Evolutionary conservation across 2,888 invertebrate genomes (phyloP), one percentile per base, ranked within the genome.

Genomic region (Oligia latruncula): DNA sequence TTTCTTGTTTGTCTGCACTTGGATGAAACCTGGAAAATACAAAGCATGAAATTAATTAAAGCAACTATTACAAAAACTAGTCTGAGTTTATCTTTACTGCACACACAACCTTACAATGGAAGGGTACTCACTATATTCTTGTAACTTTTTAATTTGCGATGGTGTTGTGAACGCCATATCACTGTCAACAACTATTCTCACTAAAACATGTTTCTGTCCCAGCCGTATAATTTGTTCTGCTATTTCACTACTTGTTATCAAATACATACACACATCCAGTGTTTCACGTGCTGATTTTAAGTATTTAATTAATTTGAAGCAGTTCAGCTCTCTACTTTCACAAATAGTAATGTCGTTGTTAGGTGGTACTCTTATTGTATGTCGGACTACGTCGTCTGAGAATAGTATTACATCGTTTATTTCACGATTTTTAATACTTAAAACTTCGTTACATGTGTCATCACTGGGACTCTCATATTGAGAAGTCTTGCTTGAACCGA

Each of bases 371-470:
- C 90, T 94, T 83, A 96, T 93, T 6, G 95, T 94, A 78, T 95
- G 95, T 72, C 93, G 94, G 78, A 95, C 91, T 73, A 95, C 88
- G 85, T 95, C 95, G 85, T 96, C 95, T n/a, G 97, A 96, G 89
- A 97, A 97, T 85, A 97, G 89, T 90, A 97, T 96, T 0, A 97
- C 97, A 88, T 97, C 97, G 84, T 96, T 96, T 84, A 97, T 96
- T 90, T 97, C 97, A 85, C 95, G 94, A 88, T 94, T 95, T 89
- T 92, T 97, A 62, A 90, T 88, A 84, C 90, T 92, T 74, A 95
- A 84, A 66, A 93, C 87, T 87, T 96, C 96, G 86, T 92, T 93
- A 87, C 93, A 94, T 64, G 91, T 88, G 79, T 95, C 94, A 64
- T 95, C 93, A 71, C 81, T 89, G 62, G 85, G 89, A 40, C 83